phyloP scores from a whole-genome alignment of 2,888 invertebrate genomes.

The Euzetes globulus region DNA sequence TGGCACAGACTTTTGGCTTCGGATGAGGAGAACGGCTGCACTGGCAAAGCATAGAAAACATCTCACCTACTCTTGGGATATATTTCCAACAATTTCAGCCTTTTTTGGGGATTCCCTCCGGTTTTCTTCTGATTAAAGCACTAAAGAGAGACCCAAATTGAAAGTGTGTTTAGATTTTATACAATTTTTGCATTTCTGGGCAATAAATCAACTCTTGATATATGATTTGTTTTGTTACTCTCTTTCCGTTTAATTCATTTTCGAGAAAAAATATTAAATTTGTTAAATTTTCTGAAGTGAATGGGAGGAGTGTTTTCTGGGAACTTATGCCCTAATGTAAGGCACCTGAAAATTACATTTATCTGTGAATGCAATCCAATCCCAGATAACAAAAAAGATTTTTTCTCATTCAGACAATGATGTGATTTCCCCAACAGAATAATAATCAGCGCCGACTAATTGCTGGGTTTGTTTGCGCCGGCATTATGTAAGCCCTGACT shows the following conservation, averaged over 20 bases:
- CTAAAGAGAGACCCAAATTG: conserved; percentile 17
- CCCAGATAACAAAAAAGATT: not conserved
- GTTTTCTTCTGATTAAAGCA: conserved; percentile 20
- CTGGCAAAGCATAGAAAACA: not conserved
- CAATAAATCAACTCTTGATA: conserved; percentile 14
- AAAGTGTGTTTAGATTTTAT: conserved; percentile 24
- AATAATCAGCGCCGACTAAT: conserved; percentile 26
- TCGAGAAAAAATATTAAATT: conserved; percentile 5
- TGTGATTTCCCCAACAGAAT: conserved; percentile 8
- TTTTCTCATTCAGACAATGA: not conserved
- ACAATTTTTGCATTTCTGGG: not conserved
- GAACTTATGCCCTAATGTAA: not conserved
- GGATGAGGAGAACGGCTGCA: conserved; percentile 1
- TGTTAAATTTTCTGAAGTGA: not conserved
- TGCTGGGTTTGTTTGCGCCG: conserved; percentile 11
- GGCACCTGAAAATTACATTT: conserved; percentile 12
- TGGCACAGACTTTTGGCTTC: not conserved
- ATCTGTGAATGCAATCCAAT: conserved; percentile 2
- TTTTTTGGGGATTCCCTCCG: not conserved
- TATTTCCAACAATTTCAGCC: conserved; percentile 5
- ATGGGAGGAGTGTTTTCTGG: not conserved
- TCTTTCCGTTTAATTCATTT: conserved; percentile 13
- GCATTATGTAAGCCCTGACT: not conserved
- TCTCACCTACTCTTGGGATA: conserved; percentile 21
- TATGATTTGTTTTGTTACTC: not conserved